phyloP scores from a whole-genome alignment of 2,113 vertebrate species.

The Psophia crepitans region DNA sequence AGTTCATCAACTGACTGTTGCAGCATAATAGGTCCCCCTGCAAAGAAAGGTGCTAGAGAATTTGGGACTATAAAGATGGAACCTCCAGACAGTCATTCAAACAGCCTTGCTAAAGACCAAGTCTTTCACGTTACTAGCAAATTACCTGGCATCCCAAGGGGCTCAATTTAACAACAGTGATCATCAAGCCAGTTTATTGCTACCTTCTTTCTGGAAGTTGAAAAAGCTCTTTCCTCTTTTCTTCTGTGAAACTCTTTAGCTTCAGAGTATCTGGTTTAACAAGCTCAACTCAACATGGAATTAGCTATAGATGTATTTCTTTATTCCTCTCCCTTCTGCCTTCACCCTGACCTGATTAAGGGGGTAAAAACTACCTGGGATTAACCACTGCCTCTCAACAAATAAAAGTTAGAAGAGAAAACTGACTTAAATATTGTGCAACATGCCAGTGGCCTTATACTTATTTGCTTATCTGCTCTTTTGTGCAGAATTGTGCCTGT shows the following conservation, averaged over 20 bases:
- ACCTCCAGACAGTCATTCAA: constrained; percentile 34
- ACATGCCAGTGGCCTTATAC: background rate
- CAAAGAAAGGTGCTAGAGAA: constrained; percentile 30
- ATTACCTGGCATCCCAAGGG: constrained; percentile 8
- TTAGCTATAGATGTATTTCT: constrained; percentile 8
- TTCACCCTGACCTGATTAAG: background rate
- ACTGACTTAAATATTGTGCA: background rate
- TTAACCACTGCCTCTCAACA: background rate
- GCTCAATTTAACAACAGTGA: constrained; percentile 30
- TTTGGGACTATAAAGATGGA: constrained; percentile 37
- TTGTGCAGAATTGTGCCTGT: background rate
- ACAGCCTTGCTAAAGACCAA: constrained; percentile 18
- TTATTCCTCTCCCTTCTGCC: background rate
- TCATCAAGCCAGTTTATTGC: constrained; percentile 58
- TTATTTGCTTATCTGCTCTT: background rate
- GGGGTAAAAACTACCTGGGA: background rate
- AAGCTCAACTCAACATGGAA: constrained; percentile 42
- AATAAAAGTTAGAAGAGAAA: background rate
- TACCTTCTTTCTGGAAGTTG: constrained; percentile 14
- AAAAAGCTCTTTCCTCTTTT: constrained; percentile 23
- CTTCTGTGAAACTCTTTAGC: constrained; percentile 21
- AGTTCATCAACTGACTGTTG: constrained; percentile 46
- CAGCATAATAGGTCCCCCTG: constrained; percentile 23
- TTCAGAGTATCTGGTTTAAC: constrained; percentile 46
- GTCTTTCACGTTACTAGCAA: background rate